phyloP scores from a whole-genome alignment of 2,113 vertebrate species.

The Prionailurus viverrinus region DNA sequence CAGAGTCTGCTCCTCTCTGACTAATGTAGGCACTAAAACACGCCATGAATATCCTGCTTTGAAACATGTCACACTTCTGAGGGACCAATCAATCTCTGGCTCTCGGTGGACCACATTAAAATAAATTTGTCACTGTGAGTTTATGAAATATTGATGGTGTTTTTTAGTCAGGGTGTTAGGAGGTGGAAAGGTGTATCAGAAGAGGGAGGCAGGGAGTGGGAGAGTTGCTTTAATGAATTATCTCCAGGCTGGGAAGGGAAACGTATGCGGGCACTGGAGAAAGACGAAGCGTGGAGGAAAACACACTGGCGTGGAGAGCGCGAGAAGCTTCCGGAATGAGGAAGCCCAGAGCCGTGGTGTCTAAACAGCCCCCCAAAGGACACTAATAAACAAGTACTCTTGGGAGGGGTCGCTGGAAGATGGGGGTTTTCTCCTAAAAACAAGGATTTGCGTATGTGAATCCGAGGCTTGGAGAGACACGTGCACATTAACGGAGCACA shows the following conservation, averaged over 20 bases:
- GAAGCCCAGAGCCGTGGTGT: background rate
- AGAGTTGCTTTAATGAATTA: constrained; percentile 90
- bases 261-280: constrained; percentile 81
- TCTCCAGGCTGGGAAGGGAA: constrained; percentile 87
- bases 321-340: constrained; percentile 79
- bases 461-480: background rate
- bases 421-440: background rate
- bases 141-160: constrained; percentile 95
- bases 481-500: background rate
- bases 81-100: constrained; percentile 95
- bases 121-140: constrained; percentile 97
- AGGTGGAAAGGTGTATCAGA: constrained; percentile 90
- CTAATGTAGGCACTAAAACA: constrained; percentile 99
- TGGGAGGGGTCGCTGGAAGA: background rate
- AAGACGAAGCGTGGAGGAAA: constrained; percentile 64
- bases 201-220: constrained; percentile 78
- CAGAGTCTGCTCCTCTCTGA: constrained; percentile 90
- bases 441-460: background rate
- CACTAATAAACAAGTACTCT: background rate
- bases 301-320: constrained; percentile 61
- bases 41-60: constrained; percentile 95
- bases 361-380: background rate
- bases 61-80: constrained; percentile 94
- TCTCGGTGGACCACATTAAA: constrained; percentile 94
- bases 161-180: constrained; percentile 88